Evolutionary conservation across 2,888 invertebrate genomes (phyloP), one percentile per base, ranked within the genome.

Genomic region (Orthosia gracilis): DNA sequence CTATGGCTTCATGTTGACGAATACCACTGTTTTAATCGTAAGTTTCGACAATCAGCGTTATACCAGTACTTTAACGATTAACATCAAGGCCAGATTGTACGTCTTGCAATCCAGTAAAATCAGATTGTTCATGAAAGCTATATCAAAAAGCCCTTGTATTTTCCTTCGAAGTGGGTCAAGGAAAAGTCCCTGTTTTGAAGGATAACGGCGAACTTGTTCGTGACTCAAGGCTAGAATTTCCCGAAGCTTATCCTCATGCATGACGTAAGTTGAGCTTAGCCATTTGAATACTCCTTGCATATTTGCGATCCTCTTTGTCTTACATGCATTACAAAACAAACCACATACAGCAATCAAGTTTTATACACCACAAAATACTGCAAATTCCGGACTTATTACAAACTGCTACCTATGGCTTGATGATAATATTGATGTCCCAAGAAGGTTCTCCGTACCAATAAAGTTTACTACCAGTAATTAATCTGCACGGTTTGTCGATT

Each of bases 131-230:
- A 77, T 70, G 75, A 70, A 57, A 65, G 77, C 47, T 55, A 66
- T 57, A 68, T 61, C 50, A 64, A 72, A 68, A 76, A 61, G 62
- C 73, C 76, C 75, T 79, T 78, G 73, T 64, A 68, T 73, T 76
- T 80, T 66, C 57, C 73, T 75, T 45, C 72, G 57, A 91, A 90
- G 67, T 89, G 69, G 91, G 93, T 91, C 94, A 94, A 91, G 93
- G 93, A 89, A 85, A 90, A 83, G 79, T 89, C 91, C 91, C 90
- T 82, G 21, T 47, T 77, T 31, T 73, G 61, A 82, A 89, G 89
- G 87, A 89, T 85, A 87, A 85, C 71, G 57, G 66, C 69, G 45
- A 65, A 81, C 79, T 78, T 75, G 78, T 73, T 80, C 69, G 82
- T 78, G 70, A 76, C 77, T 82, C 86, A 89, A 88, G 87, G 87